phyloP scores from a whole-genome alignment of 2,888 invertebrate genomes.

The Trichopoda pennipes region DNA sequence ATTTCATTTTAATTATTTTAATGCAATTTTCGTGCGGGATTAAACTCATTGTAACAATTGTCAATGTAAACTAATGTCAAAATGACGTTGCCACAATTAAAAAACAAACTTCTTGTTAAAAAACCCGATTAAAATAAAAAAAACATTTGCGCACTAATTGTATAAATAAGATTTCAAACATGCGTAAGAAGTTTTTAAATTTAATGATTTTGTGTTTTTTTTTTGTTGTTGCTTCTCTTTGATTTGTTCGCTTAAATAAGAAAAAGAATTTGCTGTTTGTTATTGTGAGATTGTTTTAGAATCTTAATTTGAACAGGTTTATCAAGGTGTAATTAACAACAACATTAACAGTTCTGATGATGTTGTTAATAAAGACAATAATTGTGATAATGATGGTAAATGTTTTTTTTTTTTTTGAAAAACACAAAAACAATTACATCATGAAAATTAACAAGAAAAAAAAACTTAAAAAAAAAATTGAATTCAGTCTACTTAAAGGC shows the following conservation, averaged over 20 bases:
- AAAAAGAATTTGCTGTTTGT: conserved; percentile 20
- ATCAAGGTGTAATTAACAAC: conserved; percentile 61
- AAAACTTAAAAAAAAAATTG: not conserved
- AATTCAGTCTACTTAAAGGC: too few species aligned
- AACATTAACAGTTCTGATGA: conserved; percentile 44
- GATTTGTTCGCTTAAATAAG: conserved; percentile 37
- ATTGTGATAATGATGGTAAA: conserved; percentile 33
- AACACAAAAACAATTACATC: not conserved
- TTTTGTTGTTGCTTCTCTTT: too few species aligned
- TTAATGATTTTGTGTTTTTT: conserved; percentile 24
- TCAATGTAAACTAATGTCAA: too few species aligned
- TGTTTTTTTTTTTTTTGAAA: too few species aligned
- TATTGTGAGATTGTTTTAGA: conserved; percentile 44
- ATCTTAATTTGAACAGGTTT: conserved; percentile 61
- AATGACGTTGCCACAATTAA: too few species aligned
- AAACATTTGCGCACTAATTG: too few species aligned
- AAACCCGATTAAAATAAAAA: too few species aligned
- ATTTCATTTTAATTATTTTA: too few species aligned
- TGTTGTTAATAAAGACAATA: conserved; percentile 37
- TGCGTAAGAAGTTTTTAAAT: conserved; percentile 44
- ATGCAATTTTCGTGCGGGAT: too few species aligned
- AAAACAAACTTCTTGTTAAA: too few species aligned
- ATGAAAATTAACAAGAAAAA: conserved; percentile 13
- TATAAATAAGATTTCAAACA: conserved; percentile 30
- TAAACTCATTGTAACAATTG: too few species aligned